Base-by-base conservation (phyloP, 2,888 invertebrate species). In the Cheilosia scutellata region DNA sequence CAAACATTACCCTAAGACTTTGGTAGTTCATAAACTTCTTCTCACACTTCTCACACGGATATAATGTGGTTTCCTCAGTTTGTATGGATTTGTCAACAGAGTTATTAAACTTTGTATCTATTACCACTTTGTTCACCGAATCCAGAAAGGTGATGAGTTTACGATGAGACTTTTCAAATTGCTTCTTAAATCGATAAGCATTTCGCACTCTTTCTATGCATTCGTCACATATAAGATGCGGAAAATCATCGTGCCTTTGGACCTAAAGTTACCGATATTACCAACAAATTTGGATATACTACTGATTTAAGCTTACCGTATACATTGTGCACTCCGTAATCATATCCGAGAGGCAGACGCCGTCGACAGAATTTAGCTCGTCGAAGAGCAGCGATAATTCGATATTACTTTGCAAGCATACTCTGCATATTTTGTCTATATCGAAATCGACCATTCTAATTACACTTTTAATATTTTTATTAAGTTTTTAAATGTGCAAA, bases 181-280 rank as follows among this genome's bases (percentile, higher is more conserved):
- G 90, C 27, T 89, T 89, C 70, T 92, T 92, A 37, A 93, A 92
- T 47, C 89, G 88, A 75, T 89, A 92, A 7, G 92, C 91, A 13
- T 88, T 88, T 25, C 89, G 89, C 13, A 92, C 90, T 11, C 88
- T 88, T 29, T 89, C 88, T 31, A 90, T 88, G 87, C 93, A 93
- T 5, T 88, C 78, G 16, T 74, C 80, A 70, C 93, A 93, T 76
- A 93, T 92, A 53, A 92, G 89, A 47, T 90, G 89, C 3, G 93
- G 93, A 87, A 92, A 89, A n/a, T 90, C 91, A 75, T 92, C 91
- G 87, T 91, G 91, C 0, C 92, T 91, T 62, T 91, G 90, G 68
- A 93, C 92, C 92, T 60, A 51, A 60, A 70, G 4, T 2, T 20
- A 20, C 37, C 2, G 5, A 16, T 55, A 11, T 40, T 11, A 25